Evolutionary conservation across 92 coral and sea anemone genomes (phyloP).

Genomic region (Epizoanthus ramosus): DNA sequence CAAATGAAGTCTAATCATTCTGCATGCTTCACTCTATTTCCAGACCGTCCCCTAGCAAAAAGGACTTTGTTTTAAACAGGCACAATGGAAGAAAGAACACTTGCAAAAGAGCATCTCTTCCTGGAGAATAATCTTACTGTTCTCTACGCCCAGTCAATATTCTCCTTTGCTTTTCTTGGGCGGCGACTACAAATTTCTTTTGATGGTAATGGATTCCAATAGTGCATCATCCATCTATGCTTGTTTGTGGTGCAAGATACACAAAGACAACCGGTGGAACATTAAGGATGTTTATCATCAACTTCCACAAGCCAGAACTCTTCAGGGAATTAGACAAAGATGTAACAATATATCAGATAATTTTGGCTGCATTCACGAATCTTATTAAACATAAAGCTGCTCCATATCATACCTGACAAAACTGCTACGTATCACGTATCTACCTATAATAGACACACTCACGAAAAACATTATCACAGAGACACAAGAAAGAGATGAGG

Average conservation of each 20-base stretch:
- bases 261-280: constrained; percentile 57
- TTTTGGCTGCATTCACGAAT: constrained; percentile 47
- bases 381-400: constrained; percentile 51
- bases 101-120: no score
- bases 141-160: no score
- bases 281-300: constrained; percentile 32
- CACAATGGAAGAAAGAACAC: no score
- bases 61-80: constrained; percentile 56
- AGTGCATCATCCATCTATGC: constrained; percentile 48
- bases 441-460: constrained; percentile 68
- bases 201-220: constrained; percentile 48
- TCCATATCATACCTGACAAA: constrained; percentile 63
- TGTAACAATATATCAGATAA: not conserved
- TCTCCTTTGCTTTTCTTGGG: constrained; percentile 33
- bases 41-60: constrained; percentile 56
- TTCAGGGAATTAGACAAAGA: constrained; percentile 35
- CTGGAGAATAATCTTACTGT: no score
- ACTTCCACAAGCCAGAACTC: constrained; percentile 19
- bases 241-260: constrained; percentile 53
- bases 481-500: constrained; percentile 58
- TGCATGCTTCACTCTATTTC: constrained; percentile 50
- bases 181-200: constrained; percentile 41
- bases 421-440: constrained; percentile 64
- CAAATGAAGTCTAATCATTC: constrained; percentile 48
- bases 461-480: constrained; percentile 63